Evolutionary conservation across 2,888 invertebrate genomes (phyloP).

Genomic region (Thecocarcelia acutangulata): DNA sequence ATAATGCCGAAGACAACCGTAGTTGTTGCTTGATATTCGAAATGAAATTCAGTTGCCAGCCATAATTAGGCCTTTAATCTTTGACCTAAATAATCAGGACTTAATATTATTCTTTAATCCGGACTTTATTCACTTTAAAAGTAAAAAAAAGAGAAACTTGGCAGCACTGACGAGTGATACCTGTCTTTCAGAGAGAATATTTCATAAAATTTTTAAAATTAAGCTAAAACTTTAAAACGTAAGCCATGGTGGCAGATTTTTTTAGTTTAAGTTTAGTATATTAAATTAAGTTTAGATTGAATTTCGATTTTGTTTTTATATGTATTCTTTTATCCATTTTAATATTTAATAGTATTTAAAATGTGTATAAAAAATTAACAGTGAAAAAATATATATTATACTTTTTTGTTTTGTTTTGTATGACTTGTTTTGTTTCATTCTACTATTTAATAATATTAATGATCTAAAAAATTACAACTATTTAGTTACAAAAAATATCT

Average conservation of each 20-base stretch:
- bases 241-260: not conserved
- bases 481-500: conserved; percentile 47
- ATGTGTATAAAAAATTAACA: conserved; percentile 71
- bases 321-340: conserved; percentile 41
- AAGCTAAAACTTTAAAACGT: conserved; percentile 37
- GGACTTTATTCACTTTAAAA: no score
- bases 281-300: conserved; percentile 49
- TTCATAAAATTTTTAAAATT: not conserved
- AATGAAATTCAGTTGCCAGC: no score
- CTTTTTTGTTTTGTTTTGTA: conserved; percentile 37
- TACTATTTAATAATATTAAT: conserved; percentile 56
- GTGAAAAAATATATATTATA: conserved; percentile 67
- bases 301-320: conserved; percentile 35
- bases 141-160: no score
- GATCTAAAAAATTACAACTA: conserved; percentile 64
- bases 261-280: conserved; percentile 29
- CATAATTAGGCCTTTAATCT: no score
- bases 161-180: no score
- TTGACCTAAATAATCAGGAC: no score
- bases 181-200: no score
- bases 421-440: conserved; percentile 57
- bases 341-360: conserved; percentile 66
- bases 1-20: no score
- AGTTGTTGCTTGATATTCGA: no score
- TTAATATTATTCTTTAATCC: no score